Conservation (phyloP, 2,113 vertebrate species). For the Sinocyclocheilus anophthalmus region DNA sequence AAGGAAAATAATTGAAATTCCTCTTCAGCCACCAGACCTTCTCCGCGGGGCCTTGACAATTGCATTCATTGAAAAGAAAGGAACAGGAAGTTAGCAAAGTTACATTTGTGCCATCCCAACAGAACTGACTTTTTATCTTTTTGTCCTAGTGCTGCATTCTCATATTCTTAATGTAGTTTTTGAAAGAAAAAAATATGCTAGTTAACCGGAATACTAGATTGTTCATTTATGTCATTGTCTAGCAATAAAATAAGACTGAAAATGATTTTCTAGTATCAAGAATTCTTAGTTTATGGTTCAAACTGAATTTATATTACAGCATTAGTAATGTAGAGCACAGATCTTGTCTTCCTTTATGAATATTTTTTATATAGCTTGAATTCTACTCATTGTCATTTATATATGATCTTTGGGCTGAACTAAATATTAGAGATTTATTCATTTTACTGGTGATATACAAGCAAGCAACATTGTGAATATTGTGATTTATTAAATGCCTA, state of each 20-base stretch:
- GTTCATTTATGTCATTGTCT: not conserved
- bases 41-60: constrained; percentile 19
- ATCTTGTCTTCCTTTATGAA: not conserved
- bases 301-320: not conserved
- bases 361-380: not conserved
- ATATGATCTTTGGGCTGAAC: not conserved
- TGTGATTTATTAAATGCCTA: not conserved
- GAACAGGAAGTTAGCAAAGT: constrained; percentile 38
- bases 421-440: not conserved
- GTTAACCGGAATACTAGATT: not conserved
- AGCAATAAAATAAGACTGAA: not conserved
- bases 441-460: not conserved
- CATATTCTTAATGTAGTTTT: not conserved
- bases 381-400: not conserved
- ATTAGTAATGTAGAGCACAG: not conserved
- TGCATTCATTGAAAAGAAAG: constrained; percentile 30
- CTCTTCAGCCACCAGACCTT: constrained; percentile 17
- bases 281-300: not conserved
- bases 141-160: not conserved
- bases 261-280: not conserved
- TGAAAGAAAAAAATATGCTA: not conserved
- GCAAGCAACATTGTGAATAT: not conserved
- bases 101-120: constrained; percentile 19
- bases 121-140: constrained; percentile 2
- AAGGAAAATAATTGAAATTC: constrained; percentile 50